phyloP scores from a whole-genome alignment of 30 jellyfish, hydroid and myxozoan species.

The Hydractinia echinata region DNA sequence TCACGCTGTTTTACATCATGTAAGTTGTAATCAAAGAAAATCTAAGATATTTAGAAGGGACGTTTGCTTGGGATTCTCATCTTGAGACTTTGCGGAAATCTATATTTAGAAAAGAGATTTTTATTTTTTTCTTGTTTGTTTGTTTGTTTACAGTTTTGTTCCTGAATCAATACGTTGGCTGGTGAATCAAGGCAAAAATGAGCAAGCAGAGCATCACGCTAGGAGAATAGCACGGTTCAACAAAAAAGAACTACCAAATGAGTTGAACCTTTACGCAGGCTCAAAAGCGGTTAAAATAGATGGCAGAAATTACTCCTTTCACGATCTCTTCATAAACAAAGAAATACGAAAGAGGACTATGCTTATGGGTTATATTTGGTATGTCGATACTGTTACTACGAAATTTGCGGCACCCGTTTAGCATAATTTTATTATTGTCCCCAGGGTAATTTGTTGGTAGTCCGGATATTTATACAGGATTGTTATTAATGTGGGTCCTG shows the following conservation, averaged over 20 bases:
- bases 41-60: background rate
- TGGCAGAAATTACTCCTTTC: slow-evolving; percentile 24
- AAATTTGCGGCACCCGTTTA: too few species aligned
- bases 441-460: too few species aligned
- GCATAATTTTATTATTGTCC: too few species aligned
- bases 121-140: too few species aligned
- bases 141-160: slow-evolving; percentile 34
- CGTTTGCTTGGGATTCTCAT: background rate
- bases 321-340: slow-evolving; percentile 54
- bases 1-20: slow-evolving; percentile 61
- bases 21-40: slow-evolving; percentile 6
- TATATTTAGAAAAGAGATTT: too few species aligned
- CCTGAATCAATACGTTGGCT: slow-evolving; percentile 95
- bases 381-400: background rate
- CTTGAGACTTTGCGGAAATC: too few species aligned
- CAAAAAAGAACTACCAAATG: slow-evolving; percentile 41
- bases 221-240: slow-evolving; percentile 47
- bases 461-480: too few species aligned
- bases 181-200: slow-evolving; percentile 43
- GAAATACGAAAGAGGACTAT: slow-evolving; percentile 49
- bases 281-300: slow-evolving; percentile 26
- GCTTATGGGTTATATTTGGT: slow-evolving; percentile 78
- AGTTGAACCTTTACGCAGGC: slow-evolving; percentile 44
- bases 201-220: slow-evolving; percentile 50
- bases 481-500: too few species aligned